phyloP scores from a whole-genome alignment of 2,113 vertebrate genomes.

The Danio rerio region GRCz12tu NC_133188.1:26980501-26981000 shows the following conservation, averaged over 20 bases:
- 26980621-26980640: not conserved
- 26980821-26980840: conserved; percentile 25
- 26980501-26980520: not conserved
- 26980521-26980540: not conserved
- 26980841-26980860: conserved; percentile 31
- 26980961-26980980: conserved; percentile 24
- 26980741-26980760: conserved; percentile 4
- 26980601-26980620: no score
- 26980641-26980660: not conserved
- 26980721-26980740: not conserved
- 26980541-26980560: not conserved
- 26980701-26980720: not conserved
- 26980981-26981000: conserved; percentile 31
- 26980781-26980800: not conserved
- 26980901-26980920: conserved; percentile 52
- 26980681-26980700: not conserved
- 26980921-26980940: conserved; percentile 38
- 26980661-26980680: not conserved
- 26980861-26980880: conserved; percentile 34
- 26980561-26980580: not conserved
- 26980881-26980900: conserved; percentile 52
- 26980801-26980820: not conserved
- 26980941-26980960: conserved; percentile 30
- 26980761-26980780: conserved; percentile 13
- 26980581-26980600: conserved; percentile 13